phyloP scores from a whole-genome alignment of 2,113 vertebrate species.

The Hoplias malabaricus region DNA sequence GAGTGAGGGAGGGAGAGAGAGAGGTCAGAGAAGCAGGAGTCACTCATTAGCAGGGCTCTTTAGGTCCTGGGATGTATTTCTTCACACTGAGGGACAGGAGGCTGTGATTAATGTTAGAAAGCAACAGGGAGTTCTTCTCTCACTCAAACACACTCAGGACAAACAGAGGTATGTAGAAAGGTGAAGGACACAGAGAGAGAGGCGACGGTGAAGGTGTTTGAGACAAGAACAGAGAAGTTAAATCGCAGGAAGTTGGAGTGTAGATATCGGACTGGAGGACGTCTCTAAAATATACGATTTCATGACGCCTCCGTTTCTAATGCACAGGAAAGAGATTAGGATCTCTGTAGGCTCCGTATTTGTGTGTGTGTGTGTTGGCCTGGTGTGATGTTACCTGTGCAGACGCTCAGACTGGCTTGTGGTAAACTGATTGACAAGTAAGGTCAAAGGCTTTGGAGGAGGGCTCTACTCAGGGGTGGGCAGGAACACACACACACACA shows the following conservation, averaged over 20 bases:
- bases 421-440: conserved; percentile 43
- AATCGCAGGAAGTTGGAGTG: background rate
- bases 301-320: conserved; percentile 40
- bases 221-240: background rate
- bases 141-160: background rate
- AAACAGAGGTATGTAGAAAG: background rate
- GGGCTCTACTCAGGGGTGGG: conserved; percentile 12
- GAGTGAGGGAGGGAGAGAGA: background rate
- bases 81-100: background rate
- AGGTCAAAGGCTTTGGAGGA: conserved; percentile 34
- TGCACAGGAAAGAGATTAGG: conserved; percentile 49
- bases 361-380: conserved; percentile 42
- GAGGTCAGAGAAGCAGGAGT: background rate
- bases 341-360: conserved; percentile 41
- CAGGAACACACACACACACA: conserved; percentile 1
- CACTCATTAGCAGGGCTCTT: no score
- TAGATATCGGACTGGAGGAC: conserved; percentile 23
- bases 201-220: background rate
- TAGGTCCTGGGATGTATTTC: no score
- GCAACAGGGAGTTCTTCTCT: background rate
- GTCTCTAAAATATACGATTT: conserved; percentile 43
- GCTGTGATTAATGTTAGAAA: no score
- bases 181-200: background rate
- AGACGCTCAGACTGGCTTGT: conserved; percentile 5
- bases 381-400: conserved; percentile 48